Evolutionary conservation across 2,797 vertebrate genomes (phyloP).

Genomic region (Cossypha caffra): DNA sequence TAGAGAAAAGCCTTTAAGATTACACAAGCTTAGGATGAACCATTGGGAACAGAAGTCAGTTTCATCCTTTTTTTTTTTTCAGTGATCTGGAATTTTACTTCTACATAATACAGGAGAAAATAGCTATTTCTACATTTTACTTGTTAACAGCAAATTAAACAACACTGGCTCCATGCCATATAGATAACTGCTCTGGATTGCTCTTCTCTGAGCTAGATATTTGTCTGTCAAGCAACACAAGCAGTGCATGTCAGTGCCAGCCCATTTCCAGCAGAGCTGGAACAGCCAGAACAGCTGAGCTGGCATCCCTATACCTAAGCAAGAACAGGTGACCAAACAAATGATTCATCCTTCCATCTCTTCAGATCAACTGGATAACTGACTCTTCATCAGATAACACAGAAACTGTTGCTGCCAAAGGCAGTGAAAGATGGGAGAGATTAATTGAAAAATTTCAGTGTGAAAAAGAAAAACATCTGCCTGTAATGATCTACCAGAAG

Average conservation of each 20-base stretch:
- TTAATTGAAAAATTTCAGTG: background rate
- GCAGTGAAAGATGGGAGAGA: background rate
- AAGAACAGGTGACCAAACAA: background rate
- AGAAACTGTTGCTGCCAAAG: background rate
- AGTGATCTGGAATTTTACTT: background rate
- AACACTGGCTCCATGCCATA: background rate
- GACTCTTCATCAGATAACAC: background rate
- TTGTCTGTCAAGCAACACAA: background rate
- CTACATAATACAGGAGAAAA: background rate
- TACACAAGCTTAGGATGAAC: background rate
- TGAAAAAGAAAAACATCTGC: background rate
- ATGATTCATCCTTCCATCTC: background rate
- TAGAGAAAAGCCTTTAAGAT: background rate
- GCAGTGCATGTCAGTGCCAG: background rate
- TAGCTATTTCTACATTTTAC: background rate
- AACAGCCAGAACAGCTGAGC: background rate
- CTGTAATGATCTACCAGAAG: background rate
- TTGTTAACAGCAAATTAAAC: background rate
- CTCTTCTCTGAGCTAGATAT: background rate
- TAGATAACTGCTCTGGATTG: background rate
- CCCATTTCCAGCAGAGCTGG: background rate
- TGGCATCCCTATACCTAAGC: background rate
- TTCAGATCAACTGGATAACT: background rate
- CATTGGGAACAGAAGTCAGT: background rate
- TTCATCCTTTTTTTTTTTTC: background rate